Percentiles rank a stretch among this genome's conserved stretches.
phyloP scores from a whole-genome alignment of 2,797 vertebrate species.

The Hypotaenidia okinawae region DNA sequence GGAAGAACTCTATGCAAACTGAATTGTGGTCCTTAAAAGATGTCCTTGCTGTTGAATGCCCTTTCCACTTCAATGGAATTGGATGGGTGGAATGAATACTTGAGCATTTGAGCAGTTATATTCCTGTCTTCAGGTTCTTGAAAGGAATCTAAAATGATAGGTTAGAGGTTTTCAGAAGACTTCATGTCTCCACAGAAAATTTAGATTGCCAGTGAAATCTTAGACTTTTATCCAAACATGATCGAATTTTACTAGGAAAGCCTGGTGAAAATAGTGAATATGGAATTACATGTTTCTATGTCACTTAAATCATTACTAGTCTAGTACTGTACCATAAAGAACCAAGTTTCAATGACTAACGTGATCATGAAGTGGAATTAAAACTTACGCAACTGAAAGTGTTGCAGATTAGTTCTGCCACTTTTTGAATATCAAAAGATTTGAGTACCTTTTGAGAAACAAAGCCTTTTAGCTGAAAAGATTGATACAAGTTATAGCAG shows the following conservation, averaged over 20 bases:
- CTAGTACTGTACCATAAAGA: neutral
- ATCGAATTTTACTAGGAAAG: neutral
- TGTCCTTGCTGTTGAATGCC: neutral
- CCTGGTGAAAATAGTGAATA: neutral
- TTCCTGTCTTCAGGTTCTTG: neutral
- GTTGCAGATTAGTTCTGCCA: neutral
- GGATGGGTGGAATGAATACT: neutral
- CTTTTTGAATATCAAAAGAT: neutral
- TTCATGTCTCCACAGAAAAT: neutral
- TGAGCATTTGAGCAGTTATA: neutral
- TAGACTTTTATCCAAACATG: neutral
- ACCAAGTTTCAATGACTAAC: neutral
- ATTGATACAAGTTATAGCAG: neutral
- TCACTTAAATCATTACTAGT: neutral
- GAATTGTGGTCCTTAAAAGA: neutral
- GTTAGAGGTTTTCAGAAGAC: neutral
- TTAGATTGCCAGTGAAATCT: neutral
- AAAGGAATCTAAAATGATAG: neutral
- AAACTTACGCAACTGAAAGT: neutral
- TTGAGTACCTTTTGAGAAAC: neutral
- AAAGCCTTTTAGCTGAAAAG: neutral
- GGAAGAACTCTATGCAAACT: neutral
- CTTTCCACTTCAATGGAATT: neutral
- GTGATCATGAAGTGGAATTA: neutral
- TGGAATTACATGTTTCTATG: neutral